phyloP scores from a whole-genome alignment of 2,113 vertebrate genomes.

The Platycercus adscitus region DNA sequence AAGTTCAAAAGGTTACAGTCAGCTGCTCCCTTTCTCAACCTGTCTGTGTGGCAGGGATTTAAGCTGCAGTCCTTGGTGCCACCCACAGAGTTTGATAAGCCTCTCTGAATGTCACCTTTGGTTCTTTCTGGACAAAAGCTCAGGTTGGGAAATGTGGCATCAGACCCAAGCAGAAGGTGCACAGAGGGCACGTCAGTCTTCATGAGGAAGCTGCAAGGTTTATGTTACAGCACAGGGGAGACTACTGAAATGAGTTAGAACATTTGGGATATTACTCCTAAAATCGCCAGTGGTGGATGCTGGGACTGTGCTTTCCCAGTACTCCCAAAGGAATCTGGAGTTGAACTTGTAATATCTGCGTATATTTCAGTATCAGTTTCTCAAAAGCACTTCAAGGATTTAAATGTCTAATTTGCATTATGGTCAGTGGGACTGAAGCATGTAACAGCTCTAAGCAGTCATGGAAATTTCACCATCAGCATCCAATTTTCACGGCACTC shows the following conservation, averaged over 20 bases:
- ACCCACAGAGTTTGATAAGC: neutral
- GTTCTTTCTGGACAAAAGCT: neutral
- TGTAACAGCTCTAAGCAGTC: neutral
- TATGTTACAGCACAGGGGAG: fast-evolving
- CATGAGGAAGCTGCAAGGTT: neutral
- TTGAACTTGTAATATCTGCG: neutral
- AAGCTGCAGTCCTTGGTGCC: neutral
- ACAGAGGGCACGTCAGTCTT: neutral
- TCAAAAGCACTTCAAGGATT: neutral
- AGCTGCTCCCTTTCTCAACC: conserved; percentile 25
- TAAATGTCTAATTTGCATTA: neutral
- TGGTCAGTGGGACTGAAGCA: neutral
- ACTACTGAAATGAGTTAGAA: neutral
- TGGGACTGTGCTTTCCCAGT: neutral
- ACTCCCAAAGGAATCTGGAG: neutral
- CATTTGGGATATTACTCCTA: neutral
- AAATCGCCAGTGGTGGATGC: neutral
- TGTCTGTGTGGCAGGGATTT: neutral
- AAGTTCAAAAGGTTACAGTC: conserved; percentile 61
- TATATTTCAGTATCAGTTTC: neutral
- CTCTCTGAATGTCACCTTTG: neutral
- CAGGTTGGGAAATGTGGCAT: neutral
- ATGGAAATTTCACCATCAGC: neutral
- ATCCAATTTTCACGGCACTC: neutral
- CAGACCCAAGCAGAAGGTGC: neutral